Base-by-base conservation (phyloP, 2,113 vertebrate genomes). In the Odocoileus hemionus region DNA sequence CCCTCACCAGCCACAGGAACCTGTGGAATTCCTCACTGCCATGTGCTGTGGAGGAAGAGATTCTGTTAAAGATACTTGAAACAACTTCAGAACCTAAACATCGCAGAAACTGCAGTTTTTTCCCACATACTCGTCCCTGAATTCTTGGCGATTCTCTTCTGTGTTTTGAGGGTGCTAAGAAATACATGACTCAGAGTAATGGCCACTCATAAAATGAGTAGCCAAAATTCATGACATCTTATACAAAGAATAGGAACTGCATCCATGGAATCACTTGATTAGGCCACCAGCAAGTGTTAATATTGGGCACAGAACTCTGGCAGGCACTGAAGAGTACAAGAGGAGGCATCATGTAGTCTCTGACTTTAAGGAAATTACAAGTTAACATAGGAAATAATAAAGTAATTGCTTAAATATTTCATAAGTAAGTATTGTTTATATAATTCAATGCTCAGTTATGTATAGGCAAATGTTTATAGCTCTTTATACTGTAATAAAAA, bases 1-100 rank as follows among this genome's bases (percentile, higher is more conserved):
- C 13, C 74, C 55, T 17, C 60, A 5, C 54, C 74, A 52, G 21
- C 47, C 83, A 39, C 88, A n/a, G 2, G 61, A 64, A 17, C 36
- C 70, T 94, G 85, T 82, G 76, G 74, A 96, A 95, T 90, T 95
- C 47, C 95, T 95, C 90, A 88, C 90, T 52, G 30, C 57, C 11
- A 0, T 94, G 86, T 39, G 26, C 52, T 26, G 2, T 64, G 36
- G 14, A 33, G 45, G 70, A 84, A 47, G 52, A 83, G 23, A 43
- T 83, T 52, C 74, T 89, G 2, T 33, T 70, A 30, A 79, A 45
- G 26, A 74, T 67, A 30, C 21, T 39, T 96, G 78, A 89, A 94
- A 87, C 5, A 83, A 52, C 26, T 86, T 43, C 52, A 91, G 79
- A 67, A 43, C 50, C 43, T 89, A 60, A 55, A 55, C 55, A 43